phyloP scores from a whole-genome alignment of 2,797 vertebrate species.

The Centroberyx gerrardi region DNA sequence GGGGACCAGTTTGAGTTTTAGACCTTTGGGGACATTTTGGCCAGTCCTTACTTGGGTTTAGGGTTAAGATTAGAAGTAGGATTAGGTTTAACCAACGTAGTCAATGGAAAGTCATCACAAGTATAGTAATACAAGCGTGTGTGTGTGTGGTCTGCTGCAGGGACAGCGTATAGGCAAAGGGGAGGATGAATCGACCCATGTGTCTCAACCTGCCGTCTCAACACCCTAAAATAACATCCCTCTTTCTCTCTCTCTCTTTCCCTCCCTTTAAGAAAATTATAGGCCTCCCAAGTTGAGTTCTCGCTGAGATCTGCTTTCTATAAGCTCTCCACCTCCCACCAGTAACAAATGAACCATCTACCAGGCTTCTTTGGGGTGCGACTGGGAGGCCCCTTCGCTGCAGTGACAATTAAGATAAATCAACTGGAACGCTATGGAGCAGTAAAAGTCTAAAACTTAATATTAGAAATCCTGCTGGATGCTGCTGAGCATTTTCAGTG shows the following conservation, averaged over 20 bases:
- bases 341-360: conserved; percentile 36
- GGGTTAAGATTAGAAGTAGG: background rate
- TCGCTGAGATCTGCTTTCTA: conserved; percentile 7
- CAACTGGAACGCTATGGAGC: background rate
- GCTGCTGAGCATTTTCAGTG: background rate
- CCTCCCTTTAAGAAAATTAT: background rate
- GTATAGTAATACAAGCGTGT: background rate
- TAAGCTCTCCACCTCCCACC: conserved; percentile 5
- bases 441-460: background rate
- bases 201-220: conserved; percentile 9
- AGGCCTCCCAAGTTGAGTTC: conserved; percentile 3
- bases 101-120: background rate
- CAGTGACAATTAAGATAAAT: conserved; percentile 19
- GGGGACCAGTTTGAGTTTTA: no score
- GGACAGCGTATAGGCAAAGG: background rate
- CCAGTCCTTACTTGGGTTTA: no score
- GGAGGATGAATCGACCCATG: background rate
- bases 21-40: no score
- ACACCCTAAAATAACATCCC: conserved; percentile 20
- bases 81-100: background rate
- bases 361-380: background rate
- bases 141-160: background rate
- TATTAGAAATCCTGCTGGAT: background rate
- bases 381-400: conserved; percentile 12
- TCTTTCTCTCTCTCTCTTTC: background rate